Evolutionary conservation across 2,797 vertebrate genomes (phyloP).

Genomic region (Anguilla marmorata): DNA sequence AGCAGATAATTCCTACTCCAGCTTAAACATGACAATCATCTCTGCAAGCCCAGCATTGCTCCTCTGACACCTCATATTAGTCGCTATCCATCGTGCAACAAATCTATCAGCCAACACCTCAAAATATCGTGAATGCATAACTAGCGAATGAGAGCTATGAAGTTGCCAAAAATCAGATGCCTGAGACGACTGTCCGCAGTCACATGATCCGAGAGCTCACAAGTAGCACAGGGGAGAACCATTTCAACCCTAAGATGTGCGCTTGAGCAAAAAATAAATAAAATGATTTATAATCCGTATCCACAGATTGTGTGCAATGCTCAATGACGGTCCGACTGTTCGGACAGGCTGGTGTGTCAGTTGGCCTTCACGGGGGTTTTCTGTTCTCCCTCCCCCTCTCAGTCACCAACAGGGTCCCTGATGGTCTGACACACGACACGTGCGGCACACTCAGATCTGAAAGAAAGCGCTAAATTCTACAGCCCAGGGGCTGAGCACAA

Average conservation of each 20-base stretch:
- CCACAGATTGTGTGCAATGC: background rate
- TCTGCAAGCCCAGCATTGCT: background rate
- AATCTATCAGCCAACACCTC: background rate
- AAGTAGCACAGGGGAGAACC: background rate
- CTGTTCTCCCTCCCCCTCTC: background rate
- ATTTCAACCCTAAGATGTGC: background rate
- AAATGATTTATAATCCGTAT: background rate
- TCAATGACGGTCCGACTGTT: background rate
- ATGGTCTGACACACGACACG: background rate
- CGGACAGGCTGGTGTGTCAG: background rate
- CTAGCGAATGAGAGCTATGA: background rate
- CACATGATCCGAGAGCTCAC: background rate
- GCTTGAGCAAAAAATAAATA: background rate
- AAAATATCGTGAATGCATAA: background rate
- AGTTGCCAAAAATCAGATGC: background rate
- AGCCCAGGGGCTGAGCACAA: background rate
- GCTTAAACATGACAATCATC: background rate
- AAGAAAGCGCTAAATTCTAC: constrained; percentile 10
- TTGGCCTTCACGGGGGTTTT: background rate
- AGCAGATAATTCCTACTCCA: background rate
- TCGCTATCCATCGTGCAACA: too few species aligned
- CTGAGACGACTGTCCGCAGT: background rate
- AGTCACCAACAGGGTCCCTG: background rate
- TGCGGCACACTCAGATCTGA: background rate
- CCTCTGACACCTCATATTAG: too few species aligned